Evolutionary conservation across 2,113 vertebrate species (phyloP).

Genomic region (Tetrax tetrax): DNA sequence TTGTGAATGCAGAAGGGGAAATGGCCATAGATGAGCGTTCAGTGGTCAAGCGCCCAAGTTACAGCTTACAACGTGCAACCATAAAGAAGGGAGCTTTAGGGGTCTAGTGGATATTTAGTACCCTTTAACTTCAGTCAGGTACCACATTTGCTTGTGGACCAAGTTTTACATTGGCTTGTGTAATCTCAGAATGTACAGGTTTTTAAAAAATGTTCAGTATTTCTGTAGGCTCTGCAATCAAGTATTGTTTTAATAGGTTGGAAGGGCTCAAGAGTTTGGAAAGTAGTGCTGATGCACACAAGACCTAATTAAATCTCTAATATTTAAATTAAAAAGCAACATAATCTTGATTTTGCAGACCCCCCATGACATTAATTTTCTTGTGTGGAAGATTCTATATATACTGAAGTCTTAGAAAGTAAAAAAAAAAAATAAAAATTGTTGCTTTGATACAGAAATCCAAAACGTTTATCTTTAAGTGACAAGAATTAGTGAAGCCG

Average conservation of each 20-base stretch:
- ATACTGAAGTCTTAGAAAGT: not conserved
- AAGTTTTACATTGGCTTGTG: not conserved
- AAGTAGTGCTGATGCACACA: not conserved
- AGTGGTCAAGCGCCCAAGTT: not conserved
- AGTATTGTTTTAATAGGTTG: constrained; percentile 2
- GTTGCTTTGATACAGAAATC: constrained; percentile 52
- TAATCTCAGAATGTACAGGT: not conserved
- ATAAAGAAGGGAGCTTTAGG: not conserved
- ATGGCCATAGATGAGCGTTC: not conserved
- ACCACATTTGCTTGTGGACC: not conserved
- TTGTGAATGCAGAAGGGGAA: not conserved
- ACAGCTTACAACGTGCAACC: not conserved
- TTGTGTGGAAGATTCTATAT: constrained; percentile 4
- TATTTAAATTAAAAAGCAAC: not conserved
- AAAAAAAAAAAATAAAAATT: not conserved
- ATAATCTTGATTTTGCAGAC: not conserved
- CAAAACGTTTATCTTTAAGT: constrained; percentile 55
- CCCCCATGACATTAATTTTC: not conserved
- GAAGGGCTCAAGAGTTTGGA: not conserved
- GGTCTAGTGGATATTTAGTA: not conserved
- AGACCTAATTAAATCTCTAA: not conserved
- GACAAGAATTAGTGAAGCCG: constrained; percentile 57
- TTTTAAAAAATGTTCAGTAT: constrained; percentile 27
- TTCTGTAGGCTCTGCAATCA: constrained; percentile 45
- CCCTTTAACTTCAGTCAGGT: not conserved